phyloP scores from a whole-genome alignment of 1,140 invertebrate genomes.

The Pseudomyrmex concolor region DNA sequence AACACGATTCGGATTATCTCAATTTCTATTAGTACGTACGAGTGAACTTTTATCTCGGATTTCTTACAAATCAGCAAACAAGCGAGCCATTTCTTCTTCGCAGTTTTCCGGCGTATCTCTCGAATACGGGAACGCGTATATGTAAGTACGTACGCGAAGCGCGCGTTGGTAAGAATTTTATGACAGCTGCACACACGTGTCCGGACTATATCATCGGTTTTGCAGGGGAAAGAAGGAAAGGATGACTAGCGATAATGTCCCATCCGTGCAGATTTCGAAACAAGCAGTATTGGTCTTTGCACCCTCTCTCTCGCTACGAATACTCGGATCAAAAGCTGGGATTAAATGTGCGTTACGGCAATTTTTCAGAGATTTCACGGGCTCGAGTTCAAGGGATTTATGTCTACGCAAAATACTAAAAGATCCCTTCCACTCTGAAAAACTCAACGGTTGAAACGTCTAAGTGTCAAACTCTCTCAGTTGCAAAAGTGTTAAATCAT shows the following conservation, averaged over 20 bases:
- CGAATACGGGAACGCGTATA: constrained; percentile 10
- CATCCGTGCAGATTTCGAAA: constrained; percentile 59
- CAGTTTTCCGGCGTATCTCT: not conserved
- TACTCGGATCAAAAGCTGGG: constrained; percentile 23
- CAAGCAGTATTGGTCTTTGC: not conserved
- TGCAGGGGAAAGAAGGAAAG: constrained; percentile 11
- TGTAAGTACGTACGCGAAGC: constrained; percentile 5
- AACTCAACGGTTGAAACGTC: not conserved
- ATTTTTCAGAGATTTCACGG: constrained; percentile 65
- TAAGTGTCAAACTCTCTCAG: constrained; percentile 34
- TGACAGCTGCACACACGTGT: constrained; percentile 28
- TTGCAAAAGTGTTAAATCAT: not conserved
- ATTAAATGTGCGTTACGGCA: constrained; percentile 60
- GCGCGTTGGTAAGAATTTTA: constrained; percentile 60
- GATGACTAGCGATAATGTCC: constrained; percentile 49
- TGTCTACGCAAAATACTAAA: constrained; percentile 1
- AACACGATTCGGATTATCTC: constrained; percentile 8
- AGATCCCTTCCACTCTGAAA: not conserved
- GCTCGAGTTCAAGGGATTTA: constrained; percentile 41
- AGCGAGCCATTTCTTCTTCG: not conserved
- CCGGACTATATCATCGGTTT: constrained; percentile 36
- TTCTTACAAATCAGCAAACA: constrained; percentile 23
- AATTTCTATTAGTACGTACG: not conserved
- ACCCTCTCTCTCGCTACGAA: constrained; percentile 20
- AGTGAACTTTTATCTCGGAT: constrained; percentile 43